A percentile compares a stretch with the other conserved stretches of the same genome.
phyloP scores from a whole-genome alignment of 2,797 vertebrate species.

The Rousettus madagascariensis region DNA sequence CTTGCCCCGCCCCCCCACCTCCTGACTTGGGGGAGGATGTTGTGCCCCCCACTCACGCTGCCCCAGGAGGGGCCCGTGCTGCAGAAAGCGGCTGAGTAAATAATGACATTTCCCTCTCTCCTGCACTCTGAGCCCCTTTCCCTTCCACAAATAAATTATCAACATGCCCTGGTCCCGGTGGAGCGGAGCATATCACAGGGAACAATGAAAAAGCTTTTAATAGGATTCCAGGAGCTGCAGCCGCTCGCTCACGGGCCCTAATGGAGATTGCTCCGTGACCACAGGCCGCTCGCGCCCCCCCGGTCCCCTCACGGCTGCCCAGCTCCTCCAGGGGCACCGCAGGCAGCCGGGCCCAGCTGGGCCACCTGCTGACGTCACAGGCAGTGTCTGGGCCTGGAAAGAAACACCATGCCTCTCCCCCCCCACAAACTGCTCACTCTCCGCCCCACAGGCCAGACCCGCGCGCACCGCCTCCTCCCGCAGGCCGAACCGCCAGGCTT shows the following conservation, averaged over 20 bases:
- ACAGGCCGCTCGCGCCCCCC: background rate
- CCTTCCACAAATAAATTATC: slow-evolving; percentile 79
- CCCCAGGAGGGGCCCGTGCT: background rate
- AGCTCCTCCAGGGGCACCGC: background rate
- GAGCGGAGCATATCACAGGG: slow-evolving; percentile 44
- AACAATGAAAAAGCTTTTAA: slow-evolving; percentile 81
- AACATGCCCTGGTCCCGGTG: slow-evolving; percentile 68
- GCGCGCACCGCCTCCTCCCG: fast-evolving
- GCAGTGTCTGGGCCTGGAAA: background rate
- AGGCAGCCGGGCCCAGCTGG: background rate
- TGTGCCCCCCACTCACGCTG: background rate
- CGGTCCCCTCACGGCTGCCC: background rate
- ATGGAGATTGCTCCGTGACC: slow-evolving; percentile 71
- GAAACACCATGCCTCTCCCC: background rate
- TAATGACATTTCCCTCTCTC: slow-evolving; percentile 51
- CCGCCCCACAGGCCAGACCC: background rate
- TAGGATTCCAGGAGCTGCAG: slow-evolving; percentile 75
- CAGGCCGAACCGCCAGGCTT: background rate
- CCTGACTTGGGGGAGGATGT: background rate
- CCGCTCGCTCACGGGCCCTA: slow-evolving; percentile 52
- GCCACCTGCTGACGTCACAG: slow-evolving; percentile 22
- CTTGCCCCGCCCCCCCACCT: too few species aligned
- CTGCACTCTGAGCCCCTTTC: slow-evolving; percentile 53
- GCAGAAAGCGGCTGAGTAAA: slow-evolving; percentile 39
- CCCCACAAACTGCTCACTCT: background rate